Percentiles rank a stretch among this genome's conserved stretches.
Conservation (phyloP, 2,797 vertebrate species). For the Spinus olivaceus region DNA sequence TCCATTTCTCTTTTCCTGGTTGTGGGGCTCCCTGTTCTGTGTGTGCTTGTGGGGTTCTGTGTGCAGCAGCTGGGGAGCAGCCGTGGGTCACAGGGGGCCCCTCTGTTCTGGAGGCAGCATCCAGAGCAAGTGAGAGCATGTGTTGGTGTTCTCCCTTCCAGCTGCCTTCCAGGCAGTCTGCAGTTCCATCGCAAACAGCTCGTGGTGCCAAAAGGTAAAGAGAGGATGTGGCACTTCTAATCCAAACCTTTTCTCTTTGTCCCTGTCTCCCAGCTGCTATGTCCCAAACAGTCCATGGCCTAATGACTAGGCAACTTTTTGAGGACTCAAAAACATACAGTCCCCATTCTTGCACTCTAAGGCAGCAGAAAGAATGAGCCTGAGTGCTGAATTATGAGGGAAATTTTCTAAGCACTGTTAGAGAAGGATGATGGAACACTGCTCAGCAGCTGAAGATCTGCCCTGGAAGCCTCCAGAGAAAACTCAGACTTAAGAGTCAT, state of each 20-base stretch:
- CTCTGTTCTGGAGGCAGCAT: background rate
- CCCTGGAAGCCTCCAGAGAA: background rate
- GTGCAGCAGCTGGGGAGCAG: background rate
- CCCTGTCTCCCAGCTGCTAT: background rate
- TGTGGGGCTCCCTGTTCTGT: rapidly evolving
- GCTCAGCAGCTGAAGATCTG: background rate
- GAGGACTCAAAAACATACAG: background rate
- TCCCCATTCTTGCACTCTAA: background rate
- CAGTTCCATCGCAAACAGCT: background rate
- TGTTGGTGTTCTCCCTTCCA: rapidly evolving
- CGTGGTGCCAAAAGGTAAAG: background rate
- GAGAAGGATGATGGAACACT: background rate
- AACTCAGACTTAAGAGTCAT: background rate
- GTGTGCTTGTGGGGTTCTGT: background rate
- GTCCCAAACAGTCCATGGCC: background rate
- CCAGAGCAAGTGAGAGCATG: background rate
- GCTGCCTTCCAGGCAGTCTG: background rate
- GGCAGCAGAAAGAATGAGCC: background rate
- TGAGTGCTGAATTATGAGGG: background rate
- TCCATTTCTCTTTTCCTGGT: background rate
- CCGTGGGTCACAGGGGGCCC: rapidly evolving
- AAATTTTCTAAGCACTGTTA: background rate
- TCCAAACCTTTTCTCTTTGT: background rate
- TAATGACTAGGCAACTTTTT: background rate
- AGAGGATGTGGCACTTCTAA: background rate